These are phyloP conservation scores for Petroica traversi DNA, from an alignment of 2,113 vertebrate species.

Conservation along the genomic window DNA sequence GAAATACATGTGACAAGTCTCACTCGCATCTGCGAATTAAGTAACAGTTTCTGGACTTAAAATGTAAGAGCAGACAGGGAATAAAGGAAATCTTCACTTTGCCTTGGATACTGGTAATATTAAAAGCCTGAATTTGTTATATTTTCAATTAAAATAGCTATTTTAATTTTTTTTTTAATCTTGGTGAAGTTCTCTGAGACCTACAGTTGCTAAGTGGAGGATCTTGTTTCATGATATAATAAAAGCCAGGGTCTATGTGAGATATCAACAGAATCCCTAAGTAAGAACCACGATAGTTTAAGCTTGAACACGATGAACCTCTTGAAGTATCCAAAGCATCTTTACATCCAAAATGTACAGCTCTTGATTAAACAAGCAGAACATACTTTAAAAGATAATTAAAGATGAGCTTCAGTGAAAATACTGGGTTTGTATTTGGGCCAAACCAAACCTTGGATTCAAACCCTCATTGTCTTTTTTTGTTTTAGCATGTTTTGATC, in stretches of 20 bases:
- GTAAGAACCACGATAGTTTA: neutral
- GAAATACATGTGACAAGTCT: neutral
- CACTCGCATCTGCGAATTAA: neutral
- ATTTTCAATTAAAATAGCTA: neutral
- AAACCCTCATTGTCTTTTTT: neutral
- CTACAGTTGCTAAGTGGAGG: neutral
- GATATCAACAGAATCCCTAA: neutral
- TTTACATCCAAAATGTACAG: slow-evolving; percentile 11
- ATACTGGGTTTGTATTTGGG: neutral
- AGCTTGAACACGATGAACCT: neutral
- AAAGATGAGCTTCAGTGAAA: slow-evolving; percentile 8
- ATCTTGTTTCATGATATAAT: neutral
- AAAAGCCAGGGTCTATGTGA: neutral
- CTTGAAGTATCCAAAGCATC: slow-evolving; percentile 27
- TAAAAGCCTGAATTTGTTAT: neutral
- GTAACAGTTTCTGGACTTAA: neutral
- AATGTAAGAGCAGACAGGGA: neutral
- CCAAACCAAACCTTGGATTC: neutral
- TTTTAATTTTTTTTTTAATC: neutral
- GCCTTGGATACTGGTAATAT: neutral
- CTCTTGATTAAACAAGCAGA: slow-evolving; percentile 20
- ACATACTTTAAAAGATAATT: slow-evolving; percentile 20
- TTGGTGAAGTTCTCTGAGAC: neutral
- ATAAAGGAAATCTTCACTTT: slow-evolving; percentile 3
- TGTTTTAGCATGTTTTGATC: neutral